A percentile compares a stretch with the other conserved stretches of the same genome.
Evolutionary conservation across 64 coral and sea anemone genomes (phyloP).

Genomic region (Pachyseris speciosa): DNA sequence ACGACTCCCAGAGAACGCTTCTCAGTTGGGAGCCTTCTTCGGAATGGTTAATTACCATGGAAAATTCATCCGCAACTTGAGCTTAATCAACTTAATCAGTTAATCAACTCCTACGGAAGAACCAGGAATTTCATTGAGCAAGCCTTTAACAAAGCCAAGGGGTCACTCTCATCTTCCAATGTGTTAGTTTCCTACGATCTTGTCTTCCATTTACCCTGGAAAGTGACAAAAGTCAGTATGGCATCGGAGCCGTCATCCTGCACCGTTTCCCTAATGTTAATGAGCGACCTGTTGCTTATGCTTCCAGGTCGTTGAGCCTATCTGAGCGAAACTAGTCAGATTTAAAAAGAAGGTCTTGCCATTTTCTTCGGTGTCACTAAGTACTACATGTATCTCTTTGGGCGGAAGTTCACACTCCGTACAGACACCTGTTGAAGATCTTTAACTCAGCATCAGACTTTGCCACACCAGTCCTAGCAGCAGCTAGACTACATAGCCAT

Average conservation of each 20-base stretch:
- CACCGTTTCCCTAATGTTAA: constrained; percentile 11
- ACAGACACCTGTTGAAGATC: not conserved
- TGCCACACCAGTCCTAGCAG: constrained; percentile 48
- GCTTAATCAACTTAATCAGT: constrained; percentile 22
- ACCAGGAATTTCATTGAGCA: constrained; percentile 8
- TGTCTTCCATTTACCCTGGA: constrained; percentile 32
- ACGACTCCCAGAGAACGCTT: too few species aligned
- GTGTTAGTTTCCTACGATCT: constrained; percentile 40
- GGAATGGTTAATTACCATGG: too few species aligned
- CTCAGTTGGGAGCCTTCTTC: too few species aligned
- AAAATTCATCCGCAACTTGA: too few species aligned
- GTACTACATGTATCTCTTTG: too few species aligned
- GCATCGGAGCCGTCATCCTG: too few species aligned
- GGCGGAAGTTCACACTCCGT: too few species aligned
- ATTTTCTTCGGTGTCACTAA: too few species aligned
- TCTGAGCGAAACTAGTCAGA: constrained; percentile 59
- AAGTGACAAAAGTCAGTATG: constrained; percentile 36
- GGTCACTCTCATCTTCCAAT: constrained; percentile 14
- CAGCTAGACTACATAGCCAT: constrained; percentile 36
- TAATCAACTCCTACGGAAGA: too few species aligned
- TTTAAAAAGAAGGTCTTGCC: constrained; percentile 52
- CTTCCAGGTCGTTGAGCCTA: constrained; percentile 36
- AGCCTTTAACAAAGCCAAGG: constrained; percentile 8
- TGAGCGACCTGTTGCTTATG: constrained; percentile 52
- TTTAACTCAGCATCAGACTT: constrained; percentile 39